Base-by-base conservation (phyloP, 1,140 invertebrate species). In the Ridgeia piscesae region DNA sequence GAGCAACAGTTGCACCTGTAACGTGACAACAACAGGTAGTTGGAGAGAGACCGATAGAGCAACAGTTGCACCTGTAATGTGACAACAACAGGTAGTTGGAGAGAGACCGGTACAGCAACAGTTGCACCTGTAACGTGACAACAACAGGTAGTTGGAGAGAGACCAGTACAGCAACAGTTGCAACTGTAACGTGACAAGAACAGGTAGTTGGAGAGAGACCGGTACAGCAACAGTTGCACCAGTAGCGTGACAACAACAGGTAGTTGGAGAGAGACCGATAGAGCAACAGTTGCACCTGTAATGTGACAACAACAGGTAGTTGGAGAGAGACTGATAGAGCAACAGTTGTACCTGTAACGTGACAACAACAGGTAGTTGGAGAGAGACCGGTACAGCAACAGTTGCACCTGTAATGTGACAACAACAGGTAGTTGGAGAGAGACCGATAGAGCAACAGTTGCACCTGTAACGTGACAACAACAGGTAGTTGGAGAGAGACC, bases 131-230 rank as follows among this genome's bases (percentile, higher is more conserved):
- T 2, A 77, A 77, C 58, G n/a, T n/a, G 11, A 42, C 42, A 77
- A 77, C 58, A 77, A 1, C 58, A 77, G 58, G 58, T 77, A 77
- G 58, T 77, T 77, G 58, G 58, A 77, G 58, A 77, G 58, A 77
- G 96, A 96, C 91, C 96, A 95, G 92, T 96, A 96, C 11, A 97
- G 93, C 89, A 97, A 94, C 88, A 96, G 94, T 93, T 96, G 96
- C 33, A 96, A 96, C 96, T 97, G 31, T 14, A 42, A 42, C 42
- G 11, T n/a, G n/a, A 11, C 58, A 77, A 77, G 0, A 77, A 0
- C 17, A 77, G 58, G 58, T 77, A 77, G 58, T 21, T 77, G 58
- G 58, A 77, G 17, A 77, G 58, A 31, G 58, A 77, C 17, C 17
- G 58, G 27, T 77, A 77, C 58, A 77, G 0, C 6, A 77, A 77